phyloP scores from a whole-genome alignment of 92 coral and sea anemone genomes.

The Phenganax stokvisi region DNA sequence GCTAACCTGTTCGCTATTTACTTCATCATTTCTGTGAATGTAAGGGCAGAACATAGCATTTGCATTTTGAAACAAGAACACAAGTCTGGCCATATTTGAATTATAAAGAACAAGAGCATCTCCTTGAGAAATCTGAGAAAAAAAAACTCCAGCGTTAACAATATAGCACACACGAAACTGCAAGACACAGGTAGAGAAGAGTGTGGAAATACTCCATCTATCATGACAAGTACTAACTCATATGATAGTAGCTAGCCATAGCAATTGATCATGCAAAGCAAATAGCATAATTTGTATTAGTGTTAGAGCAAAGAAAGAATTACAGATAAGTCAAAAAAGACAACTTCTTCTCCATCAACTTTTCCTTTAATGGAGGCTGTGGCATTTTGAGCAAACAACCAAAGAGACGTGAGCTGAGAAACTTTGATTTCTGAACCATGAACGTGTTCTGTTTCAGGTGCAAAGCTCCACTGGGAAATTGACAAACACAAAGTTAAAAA shows the following conservation, averaged over 20 bases:
- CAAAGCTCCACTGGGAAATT: conserved; percentile 23
- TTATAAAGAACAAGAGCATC: conserved; percentile 35
- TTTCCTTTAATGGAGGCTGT: conserved; percentile 13
- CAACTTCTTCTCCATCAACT: not conserved
- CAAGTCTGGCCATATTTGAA: conserved; percentile 22
- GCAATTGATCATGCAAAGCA: too few relatives aligned
- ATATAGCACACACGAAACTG: not conserved
- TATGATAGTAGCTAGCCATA: not conserved
- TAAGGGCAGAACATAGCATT: not conserved
- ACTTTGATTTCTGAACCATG: conserved; percentile 13
- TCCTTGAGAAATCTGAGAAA: conserved; percentile 9
- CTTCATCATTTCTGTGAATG: not conserved
- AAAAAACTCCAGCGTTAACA: not conserved
- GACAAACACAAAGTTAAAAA: not conserved
- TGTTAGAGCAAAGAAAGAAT: too few relatives aligned
- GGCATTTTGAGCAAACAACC: conserved; percentile 37
- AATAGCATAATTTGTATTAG: too few relatives aligned
- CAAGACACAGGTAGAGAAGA: not conserved
- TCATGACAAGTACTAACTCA: not conserved
- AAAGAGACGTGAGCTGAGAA: conserved; percentile 22
- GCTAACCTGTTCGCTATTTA: conserved; percentile 9
- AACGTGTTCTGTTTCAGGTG: conserved; percentile 27
- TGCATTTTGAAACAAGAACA: conserved; percentile 16
- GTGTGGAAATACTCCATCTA: not conserved
- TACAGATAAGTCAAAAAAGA: conserved; percentile 19